Percentiles rank a stretch among this genome's conserved stretches.
Evolutionary conservation across 2,113 vertebrate genomes (phyloP).

Genomic region (Ophiodon elongatus): DNA sequence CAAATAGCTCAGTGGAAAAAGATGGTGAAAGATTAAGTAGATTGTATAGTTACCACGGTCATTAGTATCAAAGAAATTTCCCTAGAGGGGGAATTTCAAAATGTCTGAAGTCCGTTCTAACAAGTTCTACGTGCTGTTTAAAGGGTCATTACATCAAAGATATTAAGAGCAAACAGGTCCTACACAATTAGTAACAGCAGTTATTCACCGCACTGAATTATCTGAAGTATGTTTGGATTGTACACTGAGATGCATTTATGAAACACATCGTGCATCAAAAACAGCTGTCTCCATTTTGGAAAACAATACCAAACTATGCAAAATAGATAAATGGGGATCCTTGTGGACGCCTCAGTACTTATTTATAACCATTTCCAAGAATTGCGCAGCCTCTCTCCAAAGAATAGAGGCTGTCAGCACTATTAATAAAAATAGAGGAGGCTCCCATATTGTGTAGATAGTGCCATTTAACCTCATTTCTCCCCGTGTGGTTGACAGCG

Average conservation of each 20-base stretch:
- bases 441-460: slow-evolving; percentile 75
- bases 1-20: slow-evolving; percentile 79
- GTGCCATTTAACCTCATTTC: slow-evolving; percentile 82
- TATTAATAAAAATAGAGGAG: slow-evolving; percentile 81
- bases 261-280: slow-evolving; percentile 25
- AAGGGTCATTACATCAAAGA: slow-evolving; percentile 71
- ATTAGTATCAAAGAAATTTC: slow-evolving; percentile 67
- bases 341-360: slow-evolving; percentile 37
- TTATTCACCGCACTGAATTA: slow-evolving; percentile 40
- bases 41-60: slow-evolving; percentile 63
- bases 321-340: slow-evolving; percentile 54
- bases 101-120: slow-evolving; percentile 60
- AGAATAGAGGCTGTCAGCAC: slow-evolving; percentile 75
- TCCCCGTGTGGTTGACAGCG: slow-evolving; percentile 71
- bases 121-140: slow-evolving; percentile 54
- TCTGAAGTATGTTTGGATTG: slow-evolving; percentile 48
- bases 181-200: slow-evolving; percentile 49
- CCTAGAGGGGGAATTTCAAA: slow-evolving; percentile 60
- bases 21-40: slow-evolving; percentile 75
- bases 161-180: slow-evolving; percentile 60
- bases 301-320: slow-evolving; percentile 49
- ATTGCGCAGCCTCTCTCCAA: slow-evolving; percentile 52
- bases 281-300: slow-evolving; percentile 49
- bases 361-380: slow-evolving; percentile 76
- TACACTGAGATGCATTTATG: slow-evolving; percentile 44